Conservation (phyloP, 2,797 vertebrate genomes). For the Melanitta fusca region DNA sequence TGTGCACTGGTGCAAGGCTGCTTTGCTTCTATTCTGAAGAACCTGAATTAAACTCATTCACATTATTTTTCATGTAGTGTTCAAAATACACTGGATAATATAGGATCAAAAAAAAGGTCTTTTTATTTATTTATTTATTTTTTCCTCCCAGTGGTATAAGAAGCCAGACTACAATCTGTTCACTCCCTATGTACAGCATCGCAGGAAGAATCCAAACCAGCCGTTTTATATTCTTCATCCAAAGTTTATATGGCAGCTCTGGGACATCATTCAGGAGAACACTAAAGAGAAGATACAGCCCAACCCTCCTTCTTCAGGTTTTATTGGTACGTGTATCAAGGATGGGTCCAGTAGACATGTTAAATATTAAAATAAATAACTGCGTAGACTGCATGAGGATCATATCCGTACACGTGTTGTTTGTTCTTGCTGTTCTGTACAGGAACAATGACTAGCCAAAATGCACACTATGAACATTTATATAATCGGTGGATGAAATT, state of each 20-base stretch:
- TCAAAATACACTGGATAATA: background rate
- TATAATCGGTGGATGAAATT: background rate
- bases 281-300: conserved; percentile 96
- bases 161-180: conserved; percentile 98
- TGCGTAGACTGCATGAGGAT: background rate
- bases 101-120: background rate
- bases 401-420: background rate
- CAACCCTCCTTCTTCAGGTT: conserved; percentile 97
- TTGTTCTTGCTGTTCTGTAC: background rate
- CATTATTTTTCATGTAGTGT: background rate
- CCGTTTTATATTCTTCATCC: conserved; percentile 98
- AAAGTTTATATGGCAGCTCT: conserved; percentile 95
- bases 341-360: background rate
- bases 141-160: conserved; percentile 88
- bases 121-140: background rate
- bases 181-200: conserved; percentile 90
- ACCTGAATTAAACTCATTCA: background rate
- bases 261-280: conserved; percentile 97
- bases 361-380: background rate
- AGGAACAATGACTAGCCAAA: background rate
- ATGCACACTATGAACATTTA: background rate
- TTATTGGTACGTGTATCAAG: conserved; percentile 87
- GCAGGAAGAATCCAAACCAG: conserved; percentile 88
- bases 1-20: background rate
- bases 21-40: background rate